Evolutionary conservation across 92 coral and sea anemone species (phyloP), one percentile per base, ranked within the genome.

Genomic region (Epizoanthus rinbou): DNA sequence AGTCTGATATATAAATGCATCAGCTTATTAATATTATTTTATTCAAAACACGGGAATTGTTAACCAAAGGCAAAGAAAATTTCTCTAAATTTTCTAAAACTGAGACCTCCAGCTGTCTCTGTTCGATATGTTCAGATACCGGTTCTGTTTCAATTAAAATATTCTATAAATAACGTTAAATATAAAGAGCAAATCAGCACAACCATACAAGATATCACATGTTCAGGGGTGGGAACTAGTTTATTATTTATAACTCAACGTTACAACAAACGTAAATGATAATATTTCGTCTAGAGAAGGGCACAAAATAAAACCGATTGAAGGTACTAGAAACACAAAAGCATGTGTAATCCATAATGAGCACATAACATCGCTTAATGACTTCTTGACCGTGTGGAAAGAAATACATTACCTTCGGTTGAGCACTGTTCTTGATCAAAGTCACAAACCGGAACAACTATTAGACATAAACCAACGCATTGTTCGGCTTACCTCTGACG

Each of bases 401-500:
- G 6, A 39, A 57, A 68, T 16, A 21, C n/a, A 59, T 59, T 76
- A 22, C 33, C 33, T 37, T 37, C n/a, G 69, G 69, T 58, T 28
- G 43, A 37, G 43, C 1, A 28, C 50, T 17, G 82, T 62, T 76
- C 82, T 76, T 15, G 69, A 62, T 45, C 35, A 37, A 64, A 62
- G 24, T 21, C 62, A 53, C 75, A n/a, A 47, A 70, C 75, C 35
- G 63, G 54, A 81, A 81, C 24, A 67, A 9, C 11, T 6, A 9
- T 11, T 50, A 50, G 54, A 10, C 13, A 50, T 50, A 39, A 37
- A 0, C 71, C 47, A 76, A 13, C 8, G 41, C 37, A 18, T 15
- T 21, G 35, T 28, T 52, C 22, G 66, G 47, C 87, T 81, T 85
- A 94, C 98, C 91, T 90, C 69, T 82, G 74, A 4, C 98, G 98